phyloP scores from a whole-genome alignment of 2,888 invertebrate species.

The Uropetala carovei region DNA sequence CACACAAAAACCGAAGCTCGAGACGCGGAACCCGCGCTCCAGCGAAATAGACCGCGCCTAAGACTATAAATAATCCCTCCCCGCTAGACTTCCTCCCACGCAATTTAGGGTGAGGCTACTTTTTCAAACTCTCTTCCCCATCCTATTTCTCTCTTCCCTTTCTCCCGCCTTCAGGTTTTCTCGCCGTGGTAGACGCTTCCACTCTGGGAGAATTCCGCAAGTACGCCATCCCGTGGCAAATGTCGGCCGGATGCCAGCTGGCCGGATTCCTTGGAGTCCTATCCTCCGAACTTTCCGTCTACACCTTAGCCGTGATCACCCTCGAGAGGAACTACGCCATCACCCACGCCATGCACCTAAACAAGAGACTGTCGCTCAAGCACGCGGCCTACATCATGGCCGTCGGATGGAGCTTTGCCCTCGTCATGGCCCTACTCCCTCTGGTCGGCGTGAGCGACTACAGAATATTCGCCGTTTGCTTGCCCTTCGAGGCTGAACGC shows the following conservation, averaged over 20 bases:
- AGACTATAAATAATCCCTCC: neutral
- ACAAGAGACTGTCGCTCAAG: conserved; percentile 91
- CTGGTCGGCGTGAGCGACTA: conserved; percentile 87
- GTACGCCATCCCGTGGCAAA: conserved; percentile 98
- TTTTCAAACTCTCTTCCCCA: no score
- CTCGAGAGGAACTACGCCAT: conserved; percentile 97
- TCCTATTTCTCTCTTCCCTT: neutral
- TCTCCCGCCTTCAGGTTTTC: conserved; percentile 80
- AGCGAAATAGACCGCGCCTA: neutral
- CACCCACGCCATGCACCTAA: conserved; percentile 97
- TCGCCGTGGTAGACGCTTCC: conserved; percentile 97
- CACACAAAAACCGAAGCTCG: no score
- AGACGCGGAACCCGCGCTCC: no score
- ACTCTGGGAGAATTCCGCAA: conserved; percentile 97
- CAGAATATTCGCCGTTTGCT: conserved; percentile 95
- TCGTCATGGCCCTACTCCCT: conserved; percentile 92
- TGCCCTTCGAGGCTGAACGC: conserved; percentile 94
- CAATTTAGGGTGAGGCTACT: no score
- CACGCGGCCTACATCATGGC: conserved; percentile 96
- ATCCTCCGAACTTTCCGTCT: conserved; percentile 95
- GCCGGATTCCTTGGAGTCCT: conserved; percentile 97
- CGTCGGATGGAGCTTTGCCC: conserved; percentile 93
- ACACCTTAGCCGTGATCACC: conserved; percentile 96
- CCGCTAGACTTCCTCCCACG: neutral
- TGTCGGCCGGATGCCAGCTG: conserved; percentile 93